Conservation (phyloP, 2,888 invertebrate species). For the Thereva nobilitata region DNA sequence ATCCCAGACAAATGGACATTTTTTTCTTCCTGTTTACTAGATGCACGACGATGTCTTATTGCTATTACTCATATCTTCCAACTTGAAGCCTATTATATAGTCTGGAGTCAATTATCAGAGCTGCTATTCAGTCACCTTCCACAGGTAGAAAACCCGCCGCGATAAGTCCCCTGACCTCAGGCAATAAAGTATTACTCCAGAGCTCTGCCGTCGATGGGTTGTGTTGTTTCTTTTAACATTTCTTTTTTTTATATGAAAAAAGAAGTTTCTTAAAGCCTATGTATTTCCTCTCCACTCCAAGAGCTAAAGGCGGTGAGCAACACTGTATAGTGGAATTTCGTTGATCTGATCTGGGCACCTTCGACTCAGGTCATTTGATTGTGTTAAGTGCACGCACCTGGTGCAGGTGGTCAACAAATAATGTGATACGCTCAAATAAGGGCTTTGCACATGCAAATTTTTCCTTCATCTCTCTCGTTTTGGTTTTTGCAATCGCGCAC, state of each 20-base stretch:
- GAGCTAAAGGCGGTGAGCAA: neutral
- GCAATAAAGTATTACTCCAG: neutral
- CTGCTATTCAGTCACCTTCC: neutral
- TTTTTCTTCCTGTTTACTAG: too few relatives aligned
- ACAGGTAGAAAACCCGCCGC: neutral
- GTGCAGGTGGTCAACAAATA: constrained; percentile 40
- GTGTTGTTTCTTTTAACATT: too few relatives aligned
- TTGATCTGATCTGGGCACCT: constrained; percentile 23
- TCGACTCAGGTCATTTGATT: constrained; percentile 17
- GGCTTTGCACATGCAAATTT: constrained; percentile 38
- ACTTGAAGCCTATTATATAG: neutral
- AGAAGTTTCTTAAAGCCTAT: neutral
- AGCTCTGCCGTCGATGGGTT: too few relatives aligned
- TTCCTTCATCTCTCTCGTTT: constrained; percentile 23
- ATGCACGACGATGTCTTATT: neutral
- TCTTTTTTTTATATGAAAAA: too few relatives aligned
- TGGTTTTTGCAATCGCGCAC: constrained; percentile 18
- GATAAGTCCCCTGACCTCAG: constrained; percentile 9
- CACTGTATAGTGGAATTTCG: constrained; percentile 5
- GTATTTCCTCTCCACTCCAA: neutral
- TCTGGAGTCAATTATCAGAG: constrained; percentile 12
- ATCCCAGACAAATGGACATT: too few relatives aligned
- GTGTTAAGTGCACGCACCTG: constrained; percentile 38
- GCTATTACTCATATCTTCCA: constrained; percentile 15
- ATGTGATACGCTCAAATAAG: constrained; percentile 39